Evolutionary conservation across 2,797 vertebrate genomes (phyloP).

Genomic region (Channa striata): DNA sequence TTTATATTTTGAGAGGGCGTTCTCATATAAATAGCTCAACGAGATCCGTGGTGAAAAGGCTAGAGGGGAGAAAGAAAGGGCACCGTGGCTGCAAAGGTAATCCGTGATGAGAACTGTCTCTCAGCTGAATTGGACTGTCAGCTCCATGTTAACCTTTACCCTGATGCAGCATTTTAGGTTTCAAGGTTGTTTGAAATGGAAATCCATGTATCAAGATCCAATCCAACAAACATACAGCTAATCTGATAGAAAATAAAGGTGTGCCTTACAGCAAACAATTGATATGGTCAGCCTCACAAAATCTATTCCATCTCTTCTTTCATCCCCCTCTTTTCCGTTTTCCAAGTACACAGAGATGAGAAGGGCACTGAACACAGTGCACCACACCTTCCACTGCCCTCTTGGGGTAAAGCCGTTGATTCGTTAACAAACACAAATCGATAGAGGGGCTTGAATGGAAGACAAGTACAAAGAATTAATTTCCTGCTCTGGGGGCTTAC

Average conservation of each 20-base stretch:
- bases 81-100: slow-evolving; percentile 61
- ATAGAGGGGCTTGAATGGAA: slow-evolving; percentile 75
- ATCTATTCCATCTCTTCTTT: slow-evolving; percentile 66
- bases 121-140: slow-evolving; percentile 75
- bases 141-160: slow-evolving; percentile 72
- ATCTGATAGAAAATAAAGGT: slow-evolving; percentile 74
- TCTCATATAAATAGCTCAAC: slow-evolving; percentile 11
- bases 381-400: slow-evolving; percentile 68
- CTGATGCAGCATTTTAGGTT: slow-evolving; percentile 66
- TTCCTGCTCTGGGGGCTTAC: slow-evolving; percentile 75
- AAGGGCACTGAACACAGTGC: slow-evolving; percentile 54
- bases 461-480: slow-evolving; percentile 82
- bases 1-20: neutral
- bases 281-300: slow-evolving; percentile 63
- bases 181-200: slow-evolving; percentile 79
- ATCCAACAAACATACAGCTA: slow-evolving; percentile 69
- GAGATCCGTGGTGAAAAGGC: slow-evolving; percentile 37
- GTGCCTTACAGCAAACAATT: slow-evolving; percentile 68
- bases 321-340: slow-evolving; percentile 66
- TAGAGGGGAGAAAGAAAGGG: slow-evolving; percentile 46
- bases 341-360: slow-evolving; percentile 69
- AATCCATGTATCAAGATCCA: slow-evolving; percentile 68
- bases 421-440: slow-evolving; percentile 82
- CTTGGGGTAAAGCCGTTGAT: slow-evolving; percentile 73
- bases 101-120: slow-evolving; percentile 77